Base-by-base conservation (phyloP, 2,113 vertebrate genomes). In the Sclerurus mexicanus region DNA sequence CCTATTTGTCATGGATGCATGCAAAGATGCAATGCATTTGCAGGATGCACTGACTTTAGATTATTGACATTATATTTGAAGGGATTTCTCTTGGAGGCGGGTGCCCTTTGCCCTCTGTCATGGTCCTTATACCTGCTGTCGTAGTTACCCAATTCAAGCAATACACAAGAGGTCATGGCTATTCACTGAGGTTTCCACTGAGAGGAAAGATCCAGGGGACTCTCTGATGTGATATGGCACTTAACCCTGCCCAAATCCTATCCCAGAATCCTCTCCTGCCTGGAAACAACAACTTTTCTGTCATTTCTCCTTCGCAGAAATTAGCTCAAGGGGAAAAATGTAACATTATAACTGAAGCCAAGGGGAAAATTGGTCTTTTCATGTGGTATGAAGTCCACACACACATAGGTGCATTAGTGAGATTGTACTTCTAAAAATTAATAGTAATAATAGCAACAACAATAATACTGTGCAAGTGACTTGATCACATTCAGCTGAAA, bases 401-500 rank as follows among this genome's bases (percentile, higher is more conserved):
- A 50, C 20, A 50, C 27, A 37, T 2, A 94, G 68, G 42, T 75
- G 55, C 73, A 58, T 91, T 74, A 91, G 59, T 77, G 53, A 89
- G 58, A 69, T 8, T 20, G 40, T 83, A 28, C 53, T 72, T 83
- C 56, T 64, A 72, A 91, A 85, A 87, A 81, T 85, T 81, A 89
- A 46, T 59, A 58, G 22, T 27, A 80, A 30, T 53, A 73, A 42
- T 47, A 56, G 39, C 15, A 71, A 40, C 27, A 56, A 35, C 7
- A 78, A 50, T 76, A 92, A 91, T 68, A 83, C 68, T 72, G 56
- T 91, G 42, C 62, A 82, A 83, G 47, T 85, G 76, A 94, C 75
- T 84, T 96, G 89, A 94, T 96, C 89, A 60, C 37, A 64, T 82
- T 94, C 80, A 85, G 55, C 14, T 21, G 82, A 96, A 97, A 95